These are phyloP conservation scores for Grallaria varia DNA, from an alignment of 2,113 vertebrate species.

Conservation along the genomic window DNA sequence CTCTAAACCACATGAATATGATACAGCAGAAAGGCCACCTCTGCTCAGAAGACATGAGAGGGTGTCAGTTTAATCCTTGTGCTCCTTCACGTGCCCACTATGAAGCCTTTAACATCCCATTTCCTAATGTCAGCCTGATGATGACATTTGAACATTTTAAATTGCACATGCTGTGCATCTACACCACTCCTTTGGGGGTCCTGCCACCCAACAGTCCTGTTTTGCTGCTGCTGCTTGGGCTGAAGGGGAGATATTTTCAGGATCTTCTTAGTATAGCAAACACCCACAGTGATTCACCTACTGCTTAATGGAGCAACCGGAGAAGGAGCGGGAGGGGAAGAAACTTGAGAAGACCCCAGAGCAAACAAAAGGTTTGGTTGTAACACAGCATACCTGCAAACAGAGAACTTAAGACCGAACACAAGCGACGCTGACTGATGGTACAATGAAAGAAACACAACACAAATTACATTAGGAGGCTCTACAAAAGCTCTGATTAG, in stretches of 20 bases:
- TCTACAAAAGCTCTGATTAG: not conserved
- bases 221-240: not conserved
- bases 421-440: not conserved
- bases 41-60: not conserved
- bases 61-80: not conserved
- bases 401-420: not conserved
- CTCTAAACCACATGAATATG: not conserved
- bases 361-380: not conserved
- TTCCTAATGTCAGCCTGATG: not conserved
- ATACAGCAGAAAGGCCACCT: not conserved
- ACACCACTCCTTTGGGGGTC: not conserved
- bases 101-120: not conserved
- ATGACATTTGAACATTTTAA: not conserved
- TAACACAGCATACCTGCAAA: accelerated
- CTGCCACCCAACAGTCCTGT: not conserved
- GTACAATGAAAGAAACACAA: not conserved
- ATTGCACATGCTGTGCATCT: not conserved
- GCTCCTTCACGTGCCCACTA: not conserved
- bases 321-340: not conserved
- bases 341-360: not conserved
- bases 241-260: not conserved
- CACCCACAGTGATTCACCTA: not conserved
- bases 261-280: not conserved
- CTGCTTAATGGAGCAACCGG: not conserved
- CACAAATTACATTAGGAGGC: not conserved